Evolutionary conservation across 2,113 vertebrate genomes (phyloP).

Genomic region (Leptobrachium ailaonicum): DNA sequence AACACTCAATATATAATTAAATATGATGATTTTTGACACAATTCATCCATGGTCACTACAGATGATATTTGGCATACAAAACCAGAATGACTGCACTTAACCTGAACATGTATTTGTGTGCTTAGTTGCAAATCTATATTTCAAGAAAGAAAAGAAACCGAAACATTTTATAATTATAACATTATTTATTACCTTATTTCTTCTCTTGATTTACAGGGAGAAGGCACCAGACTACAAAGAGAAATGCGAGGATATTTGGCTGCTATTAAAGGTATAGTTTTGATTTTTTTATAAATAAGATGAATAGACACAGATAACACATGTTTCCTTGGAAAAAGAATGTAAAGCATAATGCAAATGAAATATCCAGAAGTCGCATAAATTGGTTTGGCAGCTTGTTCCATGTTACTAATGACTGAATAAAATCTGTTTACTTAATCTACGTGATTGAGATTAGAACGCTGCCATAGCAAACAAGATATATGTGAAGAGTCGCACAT

Average conservation of each 20-base stretch:
- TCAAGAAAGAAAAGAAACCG: too few species aligned
- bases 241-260: constrained; percentile 92
- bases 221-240: constrained; percentile 90
- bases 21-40: too few species aligned
- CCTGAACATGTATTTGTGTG: too few species aligned
- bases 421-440: not conserved
- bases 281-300: not conserved
- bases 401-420: not conserved
- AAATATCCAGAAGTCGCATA: not conserved
- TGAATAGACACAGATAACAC: not conserved
- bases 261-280: constrained; percentile 90
- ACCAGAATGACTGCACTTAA: too few species aligned
- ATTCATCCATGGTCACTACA: too few species aligned
- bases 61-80: too few species aligned
- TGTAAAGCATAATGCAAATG: not conserved
- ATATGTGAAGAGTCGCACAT: too few species aligned
- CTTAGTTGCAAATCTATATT: too few species aligned
- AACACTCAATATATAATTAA: too few species aligned
- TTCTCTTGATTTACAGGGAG: constrained; percentile 75
- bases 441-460: not conserved
- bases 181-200: not conserved
- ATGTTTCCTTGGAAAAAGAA: not conserved
- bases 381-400: not conserved
- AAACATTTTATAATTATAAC: not conserved
- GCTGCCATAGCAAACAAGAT: not conserved